Evolutionary conservation across 2,113 vertebrate species (phyloP).

Genomic region (Notarius quadriscutis): DNA sequence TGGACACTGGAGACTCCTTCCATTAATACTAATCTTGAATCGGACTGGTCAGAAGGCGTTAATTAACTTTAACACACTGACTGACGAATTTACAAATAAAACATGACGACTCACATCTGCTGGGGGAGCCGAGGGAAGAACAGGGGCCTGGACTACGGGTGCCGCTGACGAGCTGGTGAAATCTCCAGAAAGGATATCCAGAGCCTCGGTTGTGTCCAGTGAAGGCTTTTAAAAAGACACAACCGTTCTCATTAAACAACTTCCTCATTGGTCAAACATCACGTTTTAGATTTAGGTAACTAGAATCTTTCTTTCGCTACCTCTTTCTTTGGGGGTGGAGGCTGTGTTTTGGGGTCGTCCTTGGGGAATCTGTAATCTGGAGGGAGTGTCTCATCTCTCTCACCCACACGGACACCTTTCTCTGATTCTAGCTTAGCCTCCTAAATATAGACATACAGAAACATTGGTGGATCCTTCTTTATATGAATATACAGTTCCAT

Average conservation of each 20-base stretch:
- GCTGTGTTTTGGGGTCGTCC: conserved; percentile 40
- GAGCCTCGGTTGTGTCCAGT: conserved; percentile 52
- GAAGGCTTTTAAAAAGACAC: conserved; percentile 36
- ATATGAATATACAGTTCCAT: neutral
- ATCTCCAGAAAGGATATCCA: conserved; percentile 56
- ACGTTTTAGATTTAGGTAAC: neutral
- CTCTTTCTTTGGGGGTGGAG: conserved; percentile 49
- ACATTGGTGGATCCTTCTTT: neutral
- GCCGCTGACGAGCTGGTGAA: conserved; percentile 33
- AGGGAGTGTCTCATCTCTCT: conserved; percentile 56
- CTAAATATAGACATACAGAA: conserved; percentile 25
- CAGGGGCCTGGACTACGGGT: conserved; percentile 15
- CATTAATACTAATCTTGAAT: neutral
- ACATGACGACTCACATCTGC: conserved; percentile 49
- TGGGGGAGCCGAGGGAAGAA: conserved; percentile 50
- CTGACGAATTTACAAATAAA: neutral
- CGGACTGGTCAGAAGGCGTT: neutral
- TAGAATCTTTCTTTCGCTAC: conserved; percentile 2
- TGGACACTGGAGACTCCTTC: neutral
- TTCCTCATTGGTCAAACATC: neutral
- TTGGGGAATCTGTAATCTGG: conserved; percentile 54
- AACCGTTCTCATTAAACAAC: neutral
- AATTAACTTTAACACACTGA: neutral
- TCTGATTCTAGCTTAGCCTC: conserved; percentile 42
- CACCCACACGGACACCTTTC: conserved; percentile 55